Evolutionary conservation across 1,140 invertebrate species (phyloP), one percentile per base, ranked within the genome.

Genomic region (Tribolium castaneum): DNA sequence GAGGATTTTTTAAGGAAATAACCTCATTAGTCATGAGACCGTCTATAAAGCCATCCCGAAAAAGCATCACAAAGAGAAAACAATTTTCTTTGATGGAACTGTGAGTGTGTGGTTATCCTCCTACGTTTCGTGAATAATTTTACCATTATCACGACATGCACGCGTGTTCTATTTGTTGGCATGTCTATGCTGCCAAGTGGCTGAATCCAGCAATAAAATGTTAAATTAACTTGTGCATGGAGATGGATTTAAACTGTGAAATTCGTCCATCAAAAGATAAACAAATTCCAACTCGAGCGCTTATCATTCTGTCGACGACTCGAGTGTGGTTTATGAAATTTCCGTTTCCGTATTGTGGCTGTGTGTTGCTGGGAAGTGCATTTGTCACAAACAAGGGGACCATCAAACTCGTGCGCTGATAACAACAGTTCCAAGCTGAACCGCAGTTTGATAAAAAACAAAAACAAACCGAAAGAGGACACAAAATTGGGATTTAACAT

Each of bases 171-270:
- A 66, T 66, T 66, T 66, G 59, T 14, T 66, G 56, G 25, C 19
- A 62, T 62, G 56, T 62, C 56, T 62, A 62, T n/a, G 56, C 56
- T 62, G 59, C 59, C 59, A 66, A 66, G 59, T 66, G 14, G 25
- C 54, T 66, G 19, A 66, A 66, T 66, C 59, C 30, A 34, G 25
- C 12, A 66, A 66, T 66, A 66, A 66, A 66, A 66, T 30, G 30
- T 66, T 66, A 66, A 66, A 66, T 34, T 66, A 66, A 66, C 7
- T 66, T 25, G 54, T 16, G 54, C 54, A 35, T 35, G 25, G 34
- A 35, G 25, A 66, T 66, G 30, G n/a, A 66, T 35, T 66, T 35
- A n/a, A 66, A 35, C 30, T 14, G n/a, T 0, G 30, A 66, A 35
- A 13, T 66, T 66, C 54, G 54, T 9, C 59, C 59, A 66, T 66